A percentile compares a stretch with the other conserved stretches of the same genome.
Conservation (phyloP, 2,888 invertebrate species). For the Acleris cristana region DNA sequence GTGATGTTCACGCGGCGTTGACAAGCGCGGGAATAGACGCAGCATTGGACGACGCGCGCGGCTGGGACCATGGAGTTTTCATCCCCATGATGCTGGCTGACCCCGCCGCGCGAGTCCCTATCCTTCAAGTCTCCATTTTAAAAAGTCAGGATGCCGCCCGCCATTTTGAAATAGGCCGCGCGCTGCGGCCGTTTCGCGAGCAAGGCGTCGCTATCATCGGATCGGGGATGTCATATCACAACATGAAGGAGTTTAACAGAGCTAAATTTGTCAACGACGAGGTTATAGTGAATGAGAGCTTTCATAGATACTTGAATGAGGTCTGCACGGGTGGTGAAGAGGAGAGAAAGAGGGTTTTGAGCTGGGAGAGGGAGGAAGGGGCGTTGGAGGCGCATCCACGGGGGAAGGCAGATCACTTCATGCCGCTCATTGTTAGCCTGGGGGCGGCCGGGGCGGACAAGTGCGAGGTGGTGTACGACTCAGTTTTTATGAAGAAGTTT, state of each 20-base stretch:
- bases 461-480: constrained; percentile 50
- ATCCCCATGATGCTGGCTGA: constrained; percentile 62
- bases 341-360: constrained; percentile 41
- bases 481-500: constrained; percentile 49
- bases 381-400: constrained; percentile 51
- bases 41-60: constrained; percentile 51
- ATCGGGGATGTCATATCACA: constrained; percentile 59
- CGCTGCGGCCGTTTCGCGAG: constrained; percentile 52
- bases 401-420: constrained; percentile 56
- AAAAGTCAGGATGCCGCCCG: constrained; percentile 52
- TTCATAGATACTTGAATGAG: constrained; percentile 47
- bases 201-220: constrained; percentile 56
- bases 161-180: constrained; percentile 55
- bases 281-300: constrained; percentile 44
- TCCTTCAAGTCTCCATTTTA: constrained; percentile 57
- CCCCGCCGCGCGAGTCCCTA: constrained; percentile 57
- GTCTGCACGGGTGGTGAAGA: constrained; percentile 44
- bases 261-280: constrained; percentile 34
- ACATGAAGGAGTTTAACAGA: constrained; percentile 46
- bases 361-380: constrained; percentile 48
- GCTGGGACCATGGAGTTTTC: constrained; percentile 64
- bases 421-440: constrained; percentile 57
- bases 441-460: constrained; percentile 52
- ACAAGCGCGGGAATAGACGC: constrained; percentile 48
- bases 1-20: constrained; percentile 52